Conservation (phyloP, 2,797 vertebrate genomes). For the Nannoperca australis region DNA sequence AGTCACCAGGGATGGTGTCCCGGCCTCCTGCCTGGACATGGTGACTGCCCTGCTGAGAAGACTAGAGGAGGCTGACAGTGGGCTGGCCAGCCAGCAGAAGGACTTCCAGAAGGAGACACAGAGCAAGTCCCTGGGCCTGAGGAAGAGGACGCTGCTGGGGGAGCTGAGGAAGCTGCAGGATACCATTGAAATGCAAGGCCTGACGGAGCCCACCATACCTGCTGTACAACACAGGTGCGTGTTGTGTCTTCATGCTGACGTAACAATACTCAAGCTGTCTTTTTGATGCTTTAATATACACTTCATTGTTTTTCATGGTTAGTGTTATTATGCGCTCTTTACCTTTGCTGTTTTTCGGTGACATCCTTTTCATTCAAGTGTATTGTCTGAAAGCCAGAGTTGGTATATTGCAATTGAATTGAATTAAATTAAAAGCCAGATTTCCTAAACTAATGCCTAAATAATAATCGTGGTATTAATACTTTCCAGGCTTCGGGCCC, state of each 20-base stretch:
- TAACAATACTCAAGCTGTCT: no score
- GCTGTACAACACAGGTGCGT: slow-evolving; percentile 92
- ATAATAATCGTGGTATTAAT: slow-evolving; percentile 9
- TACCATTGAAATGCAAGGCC: slow-evolving; percentile 82
- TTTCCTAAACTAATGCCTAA: neutral
- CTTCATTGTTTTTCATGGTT: neutral
- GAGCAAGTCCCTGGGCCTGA: slow-evolving; percentile 76
- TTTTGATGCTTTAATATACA: neutral
- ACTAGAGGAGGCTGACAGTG: slow-evolving; percentile 76
- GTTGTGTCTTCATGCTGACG: neutral
- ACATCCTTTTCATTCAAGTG: neutral
- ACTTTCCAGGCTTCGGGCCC: slow-evolving; percentile 85
- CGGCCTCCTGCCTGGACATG: slow-evolving; percentile 85
- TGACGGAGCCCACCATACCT: slow-evolving; percentile 93
- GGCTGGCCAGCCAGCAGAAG: slow-evolving; percentile 75
- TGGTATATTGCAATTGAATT: no score
- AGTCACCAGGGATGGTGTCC: slow-evolving; percentile 78
- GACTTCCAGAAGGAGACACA: slow-evolving; percentile 79
- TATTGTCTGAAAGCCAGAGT: neutral
- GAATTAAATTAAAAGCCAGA: neutral
- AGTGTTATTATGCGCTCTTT: no score
- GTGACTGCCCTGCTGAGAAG: slow-evolving; percentile 72
- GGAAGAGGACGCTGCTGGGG: slow-evolving; percentile 83
- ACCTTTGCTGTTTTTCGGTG: neutral
- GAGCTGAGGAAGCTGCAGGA: slow-evolving; percentile 87